Conservation (phyloP, 53 echinoderm and acorn worm genomes). For the Paracentrotus lividus region DNA sequence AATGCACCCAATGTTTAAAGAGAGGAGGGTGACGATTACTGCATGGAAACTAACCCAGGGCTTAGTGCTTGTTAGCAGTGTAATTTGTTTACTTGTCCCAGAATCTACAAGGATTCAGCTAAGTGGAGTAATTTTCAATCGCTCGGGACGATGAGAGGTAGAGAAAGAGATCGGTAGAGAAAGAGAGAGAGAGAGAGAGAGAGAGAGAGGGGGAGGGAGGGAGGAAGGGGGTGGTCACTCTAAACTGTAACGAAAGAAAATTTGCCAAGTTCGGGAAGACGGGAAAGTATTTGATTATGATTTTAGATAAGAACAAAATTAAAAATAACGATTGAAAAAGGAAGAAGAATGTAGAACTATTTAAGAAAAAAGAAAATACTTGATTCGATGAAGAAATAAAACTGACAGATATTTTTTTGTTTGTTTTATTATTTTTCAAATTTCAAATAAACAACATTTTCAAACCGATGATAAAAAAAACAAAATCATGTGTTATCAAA, state of each 20-base stretch:
- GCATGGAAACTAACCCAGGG: neutral
- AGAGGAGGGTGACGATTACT: neutral
- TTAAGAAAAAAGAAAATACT: too few species aligned
- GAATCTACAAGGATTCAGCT: neutral
- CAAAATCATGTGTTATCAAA: constrained; percentile 53
- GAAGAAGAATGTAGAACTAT: too few species aligned
- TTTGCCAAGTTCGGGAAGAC: too few species aligned
- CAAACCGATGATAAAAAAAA: constrained; percentile 59
- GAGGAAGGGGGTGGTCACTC: neutral
- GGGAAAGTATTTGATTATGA: too few species aligned
- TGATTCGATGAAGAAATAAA: too few species aligned
- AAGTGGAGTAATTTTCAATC: neutral
- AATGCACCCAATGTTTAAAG: neutral
- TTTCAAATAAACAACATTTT: constrained; percentile 45
- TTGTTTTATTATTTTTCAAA: neutral
- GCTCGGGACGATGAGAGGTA: neutral
- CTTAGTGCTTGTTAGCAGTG: neutral
- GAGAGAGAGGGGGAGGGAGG: constrained; percentile 2
- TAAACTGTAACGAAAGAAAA: too few species aligned
- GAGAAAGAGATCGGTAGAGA: neutral
- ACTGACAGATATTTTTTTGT: too few species aligned
- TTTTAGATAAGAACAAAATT: too few species aligned
- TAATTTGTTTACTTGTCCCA: constrained; percentile 1
- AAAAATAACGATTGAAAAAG: too few species aligned
- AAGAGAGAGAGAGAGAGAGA: neutral